Evolutionary conservation across 2,113 vertebrate genomes (phyloP), one percentile per base, ranked within the genome.

Genomic region (Dicrurus megarhynchus): DNA sequence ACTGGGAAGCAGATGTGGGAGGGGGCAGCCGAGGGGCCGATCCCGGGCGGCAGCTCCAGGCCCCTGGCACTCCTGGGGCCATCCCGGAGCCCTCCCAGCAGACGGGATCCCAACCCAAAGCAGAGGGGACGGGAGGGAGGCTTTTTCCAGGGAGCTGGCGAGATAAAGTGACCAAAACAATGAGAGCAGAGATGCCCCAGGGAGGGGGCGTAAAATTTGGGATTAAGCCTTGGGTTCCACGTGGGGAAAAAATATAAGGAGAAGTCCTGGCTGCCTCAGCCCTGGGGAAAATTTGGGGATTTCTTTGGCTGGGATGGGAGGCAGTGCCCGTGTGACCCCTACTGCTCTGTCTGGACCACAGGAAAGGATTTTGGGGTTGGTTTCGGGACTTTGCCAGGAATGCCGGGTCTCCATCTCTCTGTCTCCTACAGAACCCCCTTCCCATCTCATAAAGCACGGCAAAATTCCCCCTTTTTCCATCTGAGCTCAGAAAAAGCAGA

Each of bases 1-100:
- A 6, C 71, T 95, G 97, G 94, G 95, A 97, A 96, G 85, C 97
- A 95, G 97, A 96, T 97, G 97, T 77, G 33, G 64, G 67, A n/a
- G 15, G 42, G 95, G 88, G 93, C 96, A 93, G 5, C 39, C 17
- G 42, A 93, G 95, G 91, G 87, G 87, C 93, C 39, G 18, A 93
- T 57, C 97, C 97, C 91, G 8, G 23, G 84, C 83, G 3, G 88
- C 95, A 95, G 93, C 95, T 93, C 93, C 32, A 18, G 75, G 93
- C 93, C 97, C 93, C 96, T n/a, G 64, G 89, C 41, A 57, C 96
- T 96, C 4, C 52, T 50, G 75, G 88, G 74, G 86, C 13, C 53
- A 95, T 95, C 91, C 93, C 53, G 1, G 26, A 63, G 33, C 84
- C 93, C 75, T 89, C 90, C 86, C 13, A 4, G 88, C 87, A 93